phyloP scores from a whole-genome alignment of 2,113 vertebrate genomes.

The Copsychus sechellarum region DNA sequence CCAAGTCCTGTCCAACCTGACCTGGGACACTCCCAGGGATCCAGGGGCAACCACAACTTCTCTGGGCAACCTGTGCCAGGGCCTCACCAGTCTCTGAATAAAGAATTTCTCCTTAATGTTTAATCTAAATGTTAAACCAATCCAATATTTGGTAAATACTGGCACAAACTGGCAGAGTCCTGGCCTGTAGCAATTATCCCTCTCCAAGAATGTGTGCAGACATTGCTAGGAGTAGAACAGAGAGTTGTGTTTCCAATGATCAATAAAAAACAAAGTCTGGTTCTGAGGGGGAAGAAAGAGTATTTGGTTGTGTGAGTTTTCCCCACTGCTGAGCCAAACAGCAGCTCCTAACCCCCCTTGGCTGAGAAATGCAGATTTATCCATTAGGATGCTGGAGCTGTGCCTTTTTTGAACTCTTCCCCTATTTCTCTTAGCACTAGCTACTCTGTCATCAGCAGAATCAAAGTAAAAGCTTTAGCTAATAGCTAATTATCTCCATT shows the following conservation, averaged over 20 bases:
- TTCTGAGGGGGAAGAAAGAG: background rate
- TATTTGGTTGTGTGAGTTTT: background rate
- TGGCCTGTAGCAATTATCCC: rapidly evolving
- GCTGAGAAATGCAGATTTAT: background rate
- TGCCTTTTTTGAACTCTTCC: background rate
- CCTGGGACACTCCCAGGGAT: background rate
- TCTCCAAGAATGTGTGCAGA: background rate
- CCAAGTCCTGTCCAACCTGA: rapidly evolving
- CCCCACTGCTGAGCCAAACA: background rate
- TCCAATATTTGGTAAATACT: background rate
- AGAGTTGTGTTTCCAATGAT: background rate
- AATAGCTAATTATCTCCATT: background rate
- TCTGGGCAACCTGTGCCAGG: background rate
- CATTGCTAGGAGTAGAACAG: no score
- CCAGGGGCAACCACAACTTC: background rate
- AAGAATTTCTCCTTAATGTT: background rate
- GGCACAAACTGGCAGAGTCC: background rate
- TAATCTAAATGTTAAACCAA: background rate
- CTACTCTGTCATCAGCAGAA: background rate
- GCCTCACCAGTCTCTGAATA: background rate
- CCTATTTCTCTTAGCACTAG: background rate
- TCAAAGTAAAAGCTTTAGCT: background rate
- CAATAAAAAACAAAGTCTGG: background rate
- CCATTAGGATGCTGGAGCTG: background rate
- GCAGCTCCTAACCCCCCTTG: background rate